A percentile compares a stretch with the other conserved stretches of the same genome.
Evolutionary conservation across 2,888 invertebrate species (phyloP).

Genomic region (Anaspis maculata): DNA sequence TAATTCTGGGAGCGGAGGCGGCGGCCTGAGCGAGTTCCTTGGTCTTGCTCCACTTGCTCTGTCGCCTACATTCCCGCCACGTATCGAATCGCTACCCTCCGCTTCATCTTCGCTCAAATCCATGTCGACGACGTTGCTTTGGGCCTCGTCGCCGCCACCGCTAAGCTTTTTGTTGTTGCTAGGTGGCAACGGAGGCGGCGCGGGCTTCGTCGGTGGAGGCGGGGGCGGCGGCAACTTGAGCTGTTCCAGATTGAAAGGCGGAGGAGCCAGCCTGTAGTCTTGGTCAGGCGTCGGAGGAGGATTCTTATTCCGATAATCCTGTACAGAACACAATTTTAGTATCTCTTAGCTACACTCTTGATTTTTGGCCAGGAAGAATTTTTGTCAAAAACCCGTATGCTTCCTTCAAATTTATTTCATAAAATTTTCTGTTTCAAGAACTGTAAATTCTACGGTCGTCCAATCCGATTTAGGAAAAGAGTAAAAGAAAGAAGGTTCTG

Average conservation of each 20-base stretch:
- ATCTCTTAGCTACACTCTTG: conserved; percentile 1
- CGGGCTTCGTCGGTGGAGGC: conserved; percentile 41
- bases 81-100: conserved; percentile 2
- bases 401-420: too few species aligned
- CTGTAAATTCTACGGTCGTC: too few species aligned
- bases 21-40: conserved; percentile 16
- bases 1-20: conserved; percentile 38
- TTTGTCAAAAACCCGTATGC: too few species aligned
- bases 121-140: conserved; percentile 77
- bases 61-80: too few species aligned
- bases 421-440: too few species aligned
- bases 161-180: conserved; percentile 9
- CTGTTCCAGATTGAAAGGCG: conserved; percentile 31
- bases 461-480: neutral
- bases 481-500: neutral
- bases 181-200: conserved; percentile 2
- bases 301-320: conserved; percentile 20
- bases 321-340: too few species aligned
- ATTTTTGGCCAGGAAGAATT: neutral
- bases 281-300: conserved; percentile 24
- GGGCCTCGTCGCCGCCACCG: conserved; percentile 45
- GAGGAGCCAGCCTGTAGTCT: conserved; percentile 33
- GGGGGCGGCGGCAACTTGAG: conserved; percentile 43
- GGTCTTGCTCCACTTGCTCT: too few species aligned
- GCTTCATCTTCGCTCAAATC: conserved; percentile 75